These are phyloP conservation scores for Tarsius wallacei DNA, from an alignment of 2,797 vertebrate genomes.

Conservation along the genomic window DNA sequence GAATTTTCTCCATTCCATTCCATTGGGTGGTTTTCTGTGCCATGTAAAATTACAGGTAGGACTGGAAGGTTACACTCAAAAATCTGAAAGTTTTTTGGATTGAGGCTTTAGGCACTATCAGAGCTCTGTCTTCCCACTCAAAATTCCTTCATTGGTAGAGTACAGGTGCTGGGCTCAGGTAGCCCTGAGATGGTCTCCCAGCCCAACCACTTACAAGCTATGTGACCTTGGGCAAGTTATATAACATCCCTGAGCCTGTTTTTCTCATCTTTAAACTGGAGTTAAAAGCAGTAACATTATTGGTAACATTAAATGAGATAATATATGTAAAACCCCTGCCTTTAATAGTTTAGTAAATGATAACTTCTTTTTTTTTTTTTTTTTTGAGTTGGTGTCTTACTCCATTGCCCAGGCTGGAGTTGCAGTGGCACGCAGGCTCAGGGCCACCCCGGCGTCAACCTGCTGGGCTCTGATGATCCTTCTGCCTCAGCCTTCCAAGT, in stretches of 20 bases:
- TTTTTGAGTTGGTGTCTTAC: too few relatives aligned
- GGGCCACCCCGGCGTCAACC: too few relatives aligned
- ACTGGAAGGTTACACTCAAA: not conserved
- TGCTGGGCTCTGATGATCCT: too few relatives aligned
- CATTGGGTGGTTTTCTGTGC: not conserved
- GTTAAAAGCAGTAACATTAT: slow-evolving; percentile 43
- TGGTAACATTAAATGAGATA: slow-evolving; percentile 43
- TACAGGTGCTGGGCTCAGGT: not conserved
- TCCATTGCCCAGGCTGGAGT: too few relatives aligned
- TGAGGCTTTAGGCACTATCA: not conserved
- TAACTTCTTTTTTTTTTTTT: not conserved
- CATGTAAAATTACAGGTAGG: not conserved
- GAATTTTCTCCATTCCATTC: not conserved
- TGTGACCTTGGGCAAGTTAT: not conserved
- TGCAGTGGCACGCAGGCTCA: too few relatives aligned
- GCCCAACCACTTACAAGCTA: not conserved
- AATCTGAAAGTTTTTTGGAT: not conserved
- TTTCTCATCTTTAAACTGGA: not conserved
- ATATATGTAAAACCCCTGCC: not conserved
- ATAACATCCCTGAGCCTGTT: not conserved
- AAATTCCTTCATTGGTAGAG: not conserved
- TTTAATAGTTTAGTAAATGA: slow-evolving; percentile 35
- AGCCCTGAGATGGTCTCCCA: not conserved
- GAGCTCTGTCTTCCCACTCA: not conserved
- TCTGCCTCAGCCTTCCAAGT: too few relatives aligned